Percentiles rank a stretch among this genome's conserved stretches.
phyloP scores from a whole-genome alignment of 2,113 vertebrate genomes.

The Origma solitaria region DNA sequence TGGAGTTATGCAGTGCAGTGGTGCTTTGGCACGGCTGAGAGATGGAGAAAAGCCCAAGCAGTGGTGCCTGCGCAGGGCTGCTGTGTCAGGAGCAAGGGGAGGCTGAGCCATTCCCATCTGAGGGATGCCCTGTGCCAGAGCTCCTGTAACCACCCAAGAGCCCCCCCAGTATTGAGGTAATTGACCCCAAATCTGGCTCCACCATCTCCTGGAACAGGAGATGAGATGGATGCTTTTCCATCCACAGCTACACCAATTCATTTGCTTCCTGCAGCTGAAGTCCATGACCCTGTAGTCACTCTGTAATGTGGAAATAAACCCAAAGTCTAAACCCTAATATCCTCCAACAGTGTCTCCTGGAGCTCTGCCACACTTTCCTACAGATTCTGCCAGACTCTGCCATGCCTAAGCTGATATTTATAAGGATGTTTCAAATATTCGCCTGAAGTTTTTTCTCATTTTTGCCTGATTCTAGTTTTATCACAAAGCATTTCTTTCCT shows the following conservation, averaged over 20 bases:
- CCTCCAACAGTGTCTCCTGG: neutral
- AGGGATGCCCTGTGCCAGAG: neutral
- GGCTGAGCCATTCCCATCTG: neutral
- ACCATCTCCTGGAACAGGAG: neutral
- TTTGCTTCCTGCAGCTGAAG: neutral
- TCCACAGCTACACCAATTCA: neutral
- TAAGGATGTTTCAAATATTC: neutral
- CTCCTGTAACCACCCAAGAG: neutral
- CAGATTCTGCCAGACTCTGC: neutral
- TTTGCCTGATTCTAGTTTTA: neutral
- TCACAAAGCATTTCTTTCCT: neutral
- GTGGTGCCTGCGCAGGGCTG: neutral
- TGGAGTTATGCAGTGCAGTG: neutral
- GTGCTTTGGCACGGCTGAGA: neutral
- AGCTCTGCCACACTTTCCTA: neutral
- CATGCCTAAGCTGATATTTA: neutral
- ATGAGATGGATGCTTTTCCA: neutral
- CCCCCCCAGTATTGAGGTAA: fast-evolving
- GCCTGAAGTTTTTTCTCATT: neutral
- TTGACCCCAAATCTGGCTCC: neutral
- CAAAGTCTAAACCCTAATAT: neutral
- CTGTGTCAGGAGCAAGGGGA: fast-evolving
- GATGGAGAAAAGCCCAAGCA: neutral
- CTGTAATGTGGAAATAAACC: neutral
- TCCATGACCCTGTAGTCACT: neutral